These are phyloP conservation scores for Leuciscus waleckii DNA, from an alignment of 2,797 vertebrate species.

Conservation along the genomic window DNA sequence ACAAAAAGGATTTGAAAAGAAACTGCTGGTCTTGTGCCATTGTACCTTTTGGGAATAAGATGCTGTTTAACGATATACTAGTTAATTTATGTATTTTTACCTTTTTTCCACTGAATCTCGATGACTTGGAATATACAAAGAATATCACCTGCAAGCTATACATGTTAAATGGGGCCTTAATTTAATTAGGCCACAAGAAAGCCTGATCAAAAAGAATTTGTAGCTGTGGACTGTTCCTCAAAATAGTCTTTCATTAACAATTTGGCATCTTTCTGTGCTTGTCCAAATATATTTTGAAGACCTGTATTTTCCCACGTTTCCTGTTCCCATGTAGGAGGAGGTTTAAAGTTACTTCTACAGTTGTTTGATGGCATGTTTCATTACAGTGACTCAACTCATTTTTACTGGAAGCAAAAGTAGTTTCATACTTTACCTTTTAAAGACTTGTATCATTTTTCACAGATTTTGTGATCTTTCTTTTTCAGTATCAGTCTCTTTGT, in stretches of 20 bases:
- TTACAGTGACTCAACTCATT: slow-evolving; percentile 41
- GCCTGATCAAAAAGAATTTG: slow-evolving; percentile 28
- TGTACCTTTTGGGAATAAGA: slow-evolving; percentile 69
- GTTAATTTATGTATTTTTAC: slow-evolving; percentile 69
- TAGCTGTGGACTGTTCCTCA: slow-evolving; percentile 29
- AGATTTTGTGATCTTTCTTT: background rate
- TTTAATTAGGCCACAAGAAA: slow-evolving; percentile 4
- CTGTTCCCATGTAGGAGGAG: background rate
- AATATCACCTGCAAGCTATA: slow-evolving; percentile 68
- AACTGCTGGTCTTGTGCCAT: slow-evolving; percentile 71
- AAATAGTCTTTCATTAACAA: slow-evolving; percentile 10
- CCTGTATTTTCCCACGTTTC: background rate
- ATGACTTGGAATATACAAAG: slow-evolving; percentile 72
- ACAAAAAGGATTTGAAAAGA: slow-evolving; percentile 54
- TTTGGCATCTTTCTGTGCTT: slow-evolving; percentile 1
- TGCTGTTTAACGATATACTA: slow-evolving; percentile 66
- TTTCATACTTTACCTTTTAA: slow-evolving; percentile 63
- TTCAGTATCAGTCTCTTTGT: slow-evolving; percentile 20
- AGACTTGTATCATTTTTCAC: slow-evolving; percentile 67
- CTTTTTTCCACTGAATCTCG: slow-evolving; percentile 65
- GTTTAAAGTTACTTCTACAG: slow-evolving; percentile 8
- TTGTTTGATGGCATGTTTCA: slow-evolving; percentile 33
- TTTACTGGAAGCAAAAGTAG: slow-evolving; percentile 61
- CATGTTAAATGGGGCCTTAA: slow-evolving; percentile 1
- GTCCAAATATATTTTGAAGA: slow-evolving; percentile 10